Evolutionary conservation across 2,888 invertebrate genomes (phyloP).

Genomic region (Drosophila anomalata): DNA sequence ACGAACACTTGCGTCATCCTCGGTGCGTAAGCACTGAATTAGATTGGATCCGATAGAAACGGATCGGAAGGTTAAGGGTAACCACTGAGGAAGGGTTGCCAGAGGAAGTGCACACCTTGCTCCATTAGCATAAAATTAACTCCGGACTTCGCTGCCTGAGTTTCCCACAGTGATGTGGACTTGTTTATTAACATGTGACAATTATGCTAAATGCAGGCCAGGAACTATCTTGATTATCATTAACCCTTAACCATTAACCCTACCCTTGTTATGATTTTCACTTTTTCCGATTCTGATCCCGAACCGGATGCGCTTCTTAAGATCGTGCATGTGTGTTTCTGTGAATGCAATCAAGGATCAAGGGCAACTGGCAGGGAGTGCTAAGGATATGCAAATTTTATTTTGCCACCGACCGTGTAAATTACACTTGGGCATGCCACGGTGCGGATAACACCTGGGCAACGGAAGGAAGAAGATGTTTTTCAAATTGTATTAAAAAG

Average conservation of each 20-base stretch:
- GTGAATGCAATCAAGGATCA: conserved; percentile 49
- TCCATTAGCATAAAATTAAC: conserved; percentile 73
- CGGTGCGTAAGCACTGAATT: conserved; percentile 40
- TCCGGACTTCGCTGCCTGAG: background rate
- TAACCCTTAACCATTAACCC: conserved; percentile 40
- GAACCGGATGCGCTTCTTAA: conserved; percentile 29
- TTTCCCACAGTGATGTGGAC: conserved; percentile 55
- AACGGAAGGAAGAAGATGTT: conserved; percentile 47
- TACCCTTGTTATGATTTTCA: conserved; percentile 42
- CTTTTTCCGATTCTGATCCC: conserved; percentile 21
- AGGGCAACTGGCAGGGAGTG: conserved; percentile 45
- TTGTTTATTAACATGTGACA: conserved; percentile 76
- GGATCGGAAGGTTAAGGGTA: conserved; percentile 10
- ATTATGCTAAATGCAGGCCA: conserved; percentile 59
- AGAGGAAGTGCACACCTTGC: conserved; percentile 72
- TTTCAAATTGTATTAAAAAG: conserved; percentile 3
- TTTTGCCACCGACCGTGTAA: conserved; percentile 51
- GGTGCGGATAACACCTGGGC: conserved; percentile 63
- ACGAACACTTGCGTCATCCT: conserved; percentile 70
- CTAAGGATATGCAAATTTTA: conserved; percentile 62
- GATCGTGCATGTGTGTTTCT: background rate
- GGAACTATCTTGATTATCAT: background rate
- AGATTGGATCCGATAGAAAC: conserved; percentile 19
- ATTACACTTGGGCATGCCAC: conserved; percentile 53
- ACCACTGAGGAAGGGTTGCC: conserved; percentile 51